Evolutionary conservation across 2,888 invertebrate species (phyloP).

Genomic region (Himalopsyche anomala): DNA sequence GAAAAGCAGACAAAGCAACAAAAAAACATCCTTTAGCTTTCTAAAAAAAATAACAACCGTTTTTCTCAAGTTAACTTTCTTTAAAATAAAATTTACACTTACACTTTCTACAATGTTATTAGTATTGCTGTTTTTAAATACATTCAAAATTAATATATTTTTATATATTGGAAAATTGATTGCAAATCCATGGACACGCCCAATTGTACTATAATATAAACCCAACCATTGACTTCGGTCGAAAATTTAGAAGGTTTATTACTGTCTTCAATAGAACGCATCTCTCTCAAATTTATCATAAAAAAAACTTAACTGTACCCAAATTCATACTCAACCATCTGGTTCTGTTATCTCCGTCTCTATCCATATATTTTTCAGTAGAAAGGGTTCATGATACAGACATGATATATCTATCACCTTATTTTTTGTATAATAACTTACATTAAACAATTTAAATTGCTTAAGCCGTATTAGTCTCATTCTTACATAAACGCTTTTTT

Average conservation of each 20-base stretch:
- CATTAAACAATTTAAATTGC: too few species aligned
- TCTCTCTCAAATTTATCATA: constrained; percentile 45
- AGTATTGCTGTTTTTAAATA: neutral
- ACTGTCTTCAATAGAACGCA: constrained; percentile 44
- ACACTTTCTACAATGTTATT: neutral
- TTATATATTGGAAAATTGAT: neutral
- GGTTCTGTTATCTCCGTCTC: too few species aligned
- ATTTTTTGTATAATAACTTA: too few species aligned
- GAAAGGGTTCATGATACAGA: too few species aligned
- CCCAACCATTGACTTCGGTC: constrained; percentile 10
- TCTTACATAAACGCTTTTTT: too few species aligned
- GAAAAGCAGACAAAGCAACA: too few species aligned
- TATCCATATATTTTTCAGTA: too few species aligned
- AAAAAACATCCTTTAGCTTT: neutral
- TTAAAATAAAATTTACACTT: neutral
- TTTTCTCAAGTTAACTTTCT: neutral
- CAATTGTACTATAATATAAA: neutral
- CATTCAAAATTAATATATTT: neutral
- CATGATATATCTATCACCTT: too few species aligned
- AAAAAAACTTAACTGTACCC: constrained; percentile 39
- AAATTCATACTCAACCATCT: neutral
- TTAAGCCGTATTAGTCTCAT: too few species aligned
- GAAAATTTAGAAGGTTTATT: constrained; percentile 25
- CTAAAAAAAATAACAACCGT: neutral
- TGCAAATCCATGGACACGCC: neutral